Evolutionary conservation across 2,888 invertebrate genomes (phyloP).

Genomic region (Beris morrisii): DNA sequence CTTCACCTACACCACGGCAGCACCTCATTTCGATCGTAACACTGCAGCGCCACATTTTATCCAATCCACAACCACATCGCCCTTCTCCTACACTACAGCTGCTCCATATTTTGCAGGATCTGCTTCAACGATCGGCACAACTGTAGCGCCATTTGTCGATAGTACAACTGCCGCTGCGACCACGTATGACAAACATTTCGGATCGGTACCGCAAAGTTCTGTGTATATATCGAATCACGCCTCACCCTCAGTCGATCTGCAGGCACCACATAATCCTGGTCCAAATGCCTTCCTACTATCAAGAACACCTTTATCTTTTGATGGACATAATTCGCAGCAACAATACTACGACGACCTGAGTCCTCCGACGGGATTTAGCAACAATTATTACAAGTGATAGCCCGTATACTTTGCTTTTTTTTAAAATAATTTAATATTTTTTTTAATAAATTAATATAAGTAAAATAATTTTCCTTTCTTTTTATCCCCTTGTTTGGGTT

Average conservation of each 20-base stretch:
- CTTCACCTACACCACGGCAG: too few relatives aligned
- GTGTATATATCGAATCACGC: constrained; percentile 16
- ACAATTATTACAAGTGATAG: too few relatives aligned
- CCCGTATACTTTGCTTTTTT: too few relatives aligned
- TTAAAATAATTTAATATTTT: too few relatives aligned
- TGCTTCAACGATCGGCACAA: neutral
- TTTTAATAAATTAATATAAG: too few relatives aligned
- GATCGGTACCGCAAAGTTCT: constrained; percentile 14
- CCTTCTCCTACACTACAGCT: neutral
- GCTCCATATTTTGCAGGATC: constrained; percentile 1
- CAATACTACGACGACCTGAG: neutral
- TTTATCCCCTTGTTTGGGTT: too few relatives aligned
- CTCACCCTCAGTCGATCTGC: constrained; percentile 7
- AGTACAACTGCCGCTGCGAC: neutral
- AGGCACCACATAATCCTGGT: constrained; percentile 16
- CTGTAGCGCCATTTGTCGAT: constrained; percentile 6
- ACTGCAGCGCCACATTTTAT: too few relatives aligned
- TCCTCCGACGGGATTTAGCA: too few relatives aligned
- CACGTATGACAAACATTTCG: neutral
- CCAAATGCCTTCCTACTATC: neutral
- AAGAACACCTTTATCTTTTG: neutral
- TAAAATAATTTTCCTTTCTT: too few relatives aligned
- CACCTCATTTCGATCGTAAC: too few relatives aligned
- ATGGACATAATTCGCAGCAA: neutral
- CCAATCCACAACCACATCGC: too few relatives aligned